Percentiles rank a stretch among this genome's conserved stretches.
Evolutionary conservation across 1,140 invertebrate species (phyloP).

Genomic region (Andricus grossulariae): DNA sequence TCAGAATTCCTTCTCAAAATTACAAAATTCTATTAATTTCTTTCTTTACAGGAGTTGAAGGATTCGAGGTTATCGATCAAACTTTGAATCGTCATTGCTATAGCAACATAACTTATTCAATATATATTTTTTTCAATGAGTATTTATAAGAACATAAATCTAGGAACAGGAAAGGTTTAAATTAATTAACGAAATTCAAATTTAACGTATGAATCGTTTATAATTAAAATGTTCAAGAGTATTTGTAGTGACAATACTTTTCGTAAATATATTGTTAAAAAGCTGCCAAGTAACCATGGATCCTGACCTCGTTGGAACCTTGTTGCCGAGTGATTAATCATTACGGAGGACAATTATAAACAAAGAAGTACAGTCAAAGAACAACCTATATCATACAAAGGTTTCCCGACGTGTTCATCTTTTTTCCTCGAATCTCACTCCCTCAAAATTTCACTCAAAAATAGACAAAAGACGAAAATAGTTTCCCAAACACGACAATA

Average conservation of each 20-base stretch:
- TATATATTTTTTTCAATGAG: too few species aligned
- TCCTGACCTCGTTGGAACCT: constrained; percentile 43
- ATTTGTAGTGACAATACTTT: constrained; percentile 70
- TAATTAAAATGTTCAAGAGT: constrained; percentile 71
- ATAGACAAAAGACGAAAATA: constrained; percentile 41
- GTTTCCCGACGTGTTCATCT: constrained; percentile 38
- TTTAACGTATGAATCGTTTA: constrained; percentile 64
- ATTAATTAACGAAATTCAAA: background rate
- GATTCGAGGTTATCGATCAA: background rate
- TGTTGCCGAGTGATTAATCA: constrained; percentile 33
- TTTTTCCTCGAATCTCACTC: constrained; percentile 33
- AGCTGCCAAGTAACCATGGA: constrained; percentile 54
- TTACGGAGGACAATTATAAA: constrained; percentile 44
- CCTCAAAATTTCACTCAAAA: constrained; percentile 35
- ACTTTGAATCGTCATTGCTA: background rate
- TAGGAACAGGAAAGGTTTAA: constrained; percentile 44
- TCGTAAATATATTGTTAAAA: constrained; percentile 66
- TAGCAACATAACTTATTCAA: constrained; percentile 7
- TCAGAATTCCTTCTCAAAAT: constrained; percentile 47
- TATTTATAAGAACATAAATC: constrained; percentile 33
- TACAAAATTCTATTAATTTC: constrained; percentile 38
- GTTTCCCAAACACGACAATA: constrained; percentile 33
- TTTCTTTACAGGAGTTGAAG: constrained; percentile 37
- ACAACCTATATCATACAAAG: constrained; percentile 49
- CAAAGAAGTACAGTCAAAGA: constrained; percentile 48